Evolutionary conservation across 2,113 vertebrate species (phyloP), one percentile per base, ranked within the genome.

Genomic region (Heterocephalus glaber): DNA sequence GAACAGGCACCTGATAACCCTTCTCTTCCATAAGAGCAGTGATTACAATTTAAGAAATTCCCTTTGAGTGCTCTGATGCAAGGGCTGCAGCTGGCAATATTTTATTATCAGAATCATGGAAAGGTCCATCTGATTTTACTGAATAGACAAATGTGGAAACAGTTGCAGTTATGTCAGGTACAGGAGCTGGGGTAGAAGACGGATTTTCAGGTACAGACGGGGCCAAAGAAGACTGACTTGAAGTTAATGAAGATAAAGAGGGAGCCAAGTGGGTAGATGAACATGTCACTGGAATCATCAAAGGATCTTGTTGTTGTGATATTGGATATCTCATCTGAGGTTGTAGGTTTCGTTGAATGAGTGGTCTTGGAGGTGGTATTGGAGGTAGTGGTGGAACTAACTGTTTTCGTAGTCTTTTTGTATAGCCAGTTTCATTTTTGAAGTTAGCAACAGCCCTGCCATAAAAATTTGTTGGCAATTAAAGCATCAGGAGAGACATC

Each of bases 391-490:
- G 98, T 63, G 98, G 98, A 68, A 98, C 97, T 56, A 98, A 97
- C 90, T 98, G 98, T 95, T 98, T 99, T 60, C 98, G 98, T 49
- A 98, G 97, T 90, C 98, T 98, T 97, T 99, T 99, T 0, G 98
- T 98, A 96, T 98, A 98, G 79, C 99, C 99, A 0, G 98, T 99
- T 97, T 99, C 99, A 52, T 99, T 99, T 98, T 99, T 99, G 97
- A 99, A 99, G 97, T 99, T 99, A 98, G 99, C 99, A 58, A 99
- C 99, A 96, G 99, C 99, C 99, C 99, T 99, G 99, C 95, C 99
- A 98, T 68, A 99, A 98, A 97, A 99, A 99, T 97, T 99, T 99
- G 97, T 99, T 99, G 95, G 99, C 99, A 66, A 99, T 99, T 97
- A 99, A 98, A 87, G 98, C 99, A 93, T 99, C 99, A 11, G 99